phyloP scores from a whole-genome alignment of 2,888 invertebrate species.

The Augochlorella aurata region DNA sequence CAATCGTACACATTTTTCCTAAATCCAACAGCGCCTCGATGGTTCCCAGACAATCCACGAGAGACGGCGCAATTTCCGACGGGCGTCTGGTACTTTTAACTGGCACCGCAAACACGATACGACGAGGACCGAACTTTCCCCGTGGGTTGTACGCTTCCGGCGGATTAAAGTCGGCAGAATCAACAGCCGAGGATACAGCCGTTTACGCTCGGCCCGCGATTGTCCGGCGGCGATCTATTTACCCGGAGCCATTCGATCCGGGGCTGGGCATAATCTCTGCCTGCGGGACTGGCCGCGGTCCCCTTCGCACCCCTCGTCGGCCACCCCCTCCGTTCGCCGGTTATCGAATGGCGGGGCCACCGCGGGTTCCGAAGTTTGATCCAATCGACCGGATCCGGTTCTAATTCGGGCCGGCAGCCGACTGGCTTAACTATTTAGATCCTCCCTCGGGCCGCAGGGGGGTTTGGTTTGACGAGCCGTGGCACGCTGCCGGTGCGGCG shows the following conservation, averaged over 20 bases:
- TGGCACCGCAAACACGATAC: neutral
- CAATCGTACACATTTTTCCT: too few species aligned
- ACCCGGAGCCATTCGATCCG: slow-evolving; percentile 1
- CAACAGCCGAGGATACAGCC: slow-evolving; percentile 21
- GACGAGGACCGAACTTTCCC: neutral
- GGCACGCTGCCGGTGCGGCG: slow-evolving; percentile 10
- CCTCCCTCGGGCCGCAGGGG: neutral
- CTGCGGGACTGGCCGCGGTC: neutral
- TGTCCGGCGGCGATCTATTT: slow-evolving; percentile 18
- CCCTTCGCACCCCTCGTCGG: neutral
- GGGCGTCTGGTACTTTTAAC: neutral
- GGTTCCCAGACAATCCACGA: too few species aligned
- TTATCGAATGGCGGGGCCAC: neutral
- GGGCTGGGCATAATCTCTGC: slow-evolving; percentile 25
- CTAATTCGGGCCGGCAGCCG: neutral
- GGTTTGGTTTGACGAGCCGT: slow-evolving; percentile 2
- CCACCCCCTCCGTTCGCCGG: neutral
- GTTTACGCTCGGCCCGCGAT: slow-evolving; percentile 12
- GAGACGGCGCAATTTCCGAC: neutral
- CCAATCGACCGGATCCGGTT: slow-evolving; percentile 1
- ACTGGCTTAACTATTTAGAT: slow-evolving; percentile 12
- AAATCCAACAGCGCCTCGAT: too few species aligned
- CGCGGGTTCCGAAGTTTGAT: neutral
- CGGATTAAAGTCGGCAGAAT: neutral
- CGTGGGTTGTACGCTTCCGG: neutral